phyloP scores from a whole-genome alignment of 2,113 vertebrate species.

The Myrmecobius fasciatus region DNA sequence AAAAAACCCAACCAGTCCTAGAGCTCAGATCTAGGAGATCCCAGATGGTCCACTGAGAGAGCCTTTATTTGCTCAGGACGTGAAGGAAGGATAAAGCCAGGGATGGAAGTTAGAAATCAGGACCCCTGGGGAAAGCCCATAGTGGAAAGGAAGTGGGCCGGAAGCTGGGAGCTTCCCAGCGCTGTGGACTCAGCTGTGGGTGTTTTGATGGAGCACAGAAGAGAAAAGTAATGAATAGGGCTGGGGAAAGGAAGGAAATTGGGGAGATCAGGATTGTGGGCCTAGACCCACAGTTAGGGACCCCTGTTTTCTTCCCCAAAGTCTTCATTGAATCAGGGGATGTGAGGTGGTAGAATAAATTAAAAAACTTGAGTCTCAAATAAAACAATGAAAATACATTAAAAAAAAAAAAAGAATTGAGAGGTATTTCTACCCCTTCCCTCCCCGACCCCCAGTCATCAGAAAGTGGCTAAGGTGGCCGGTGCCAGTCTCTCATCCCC shows the following conservation, averaged over 20 bases:
- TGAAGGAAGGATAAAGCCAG: not conserved
- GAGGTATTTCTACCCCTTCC: not conserved
- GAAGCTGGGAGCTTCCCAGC: not conserved
- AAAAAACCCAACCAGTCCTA: not conserved
- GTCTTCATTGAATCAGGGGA: not conserved
- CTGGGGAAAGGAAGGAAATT: not conserved
- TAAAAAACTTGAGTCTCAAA: conserved; percentile 56
- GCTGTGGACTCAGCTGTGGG: not conserved
- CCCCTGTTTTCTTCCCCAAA: conserved; percentile 27
- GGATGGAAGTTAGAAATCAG: too few species aligned
- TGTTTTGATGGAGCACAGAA: not conserved
- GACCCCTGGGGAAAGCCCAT: not conserved
- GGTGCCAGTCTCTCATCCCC: not conserved
- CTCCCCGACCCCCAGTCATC: not conserved
- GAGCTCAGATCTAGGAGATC: not conserved
- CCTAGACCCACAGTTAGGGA: not conserved
- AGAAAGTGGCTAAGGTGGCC: not conserved
- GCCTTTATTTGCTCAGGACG: not conserved
- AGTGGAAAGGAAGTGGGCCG: not conserved
- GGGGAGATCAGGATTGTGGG: not conserved
- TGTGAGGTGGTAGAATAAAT: conserved; percentile 73
- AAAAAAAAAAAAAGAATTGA: not conserved
- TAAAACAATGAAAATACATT: conserved; percentile 52
- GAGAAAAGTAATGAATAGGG: not conserved
- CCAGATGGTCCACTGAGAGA: too few species aligned